Evolutionary conservation across 2,888 invertebrate genomes (phyloP), one percentile per base, ranked within the genome.

Genomic region (Torymus auratus): DNA sequence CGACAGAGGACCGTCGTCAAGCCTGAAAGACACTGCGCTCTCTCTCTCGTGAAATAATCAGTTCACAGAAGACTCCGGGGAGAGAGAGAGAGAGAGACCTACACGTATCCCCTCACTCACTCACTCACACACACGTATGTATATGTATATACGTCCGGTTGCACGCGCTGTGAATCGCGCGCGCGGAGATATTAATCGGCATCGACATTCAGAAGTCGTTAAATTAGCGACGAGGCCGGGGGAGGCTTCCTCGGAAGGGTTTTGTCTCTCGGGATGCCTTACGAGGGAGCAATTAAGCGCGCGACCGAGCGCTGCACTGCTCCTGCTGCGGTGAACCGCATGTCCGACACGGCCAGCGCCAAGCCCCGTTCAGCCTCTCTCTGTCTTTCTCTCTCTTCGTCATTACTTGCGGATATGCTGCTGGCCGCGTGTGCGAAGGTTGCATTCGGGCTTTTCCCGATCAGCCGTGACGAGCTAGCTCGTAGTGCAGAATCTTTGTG

Each of bases 291-390:
- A 82, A 82, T 82, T 82, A 82, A 82, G 82, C 74, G 70, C 41
- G 41, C 41, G 41, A 41, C 61, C 58, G 83, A 86, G 84, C 85
- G 86, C 87, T 15, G 84, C 85, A 86, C 87, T 15, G 55, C 61
- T 20, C 20, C 41, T 50, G 87, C 88, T 90, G 90, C 88, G 90
- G 90, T 89, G 88, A 85, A 89, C 90, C 90, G 90, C 90, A 90
- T 90, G 90, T 90, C 89, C 89, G 87, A 90, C 89, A 90, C 88
- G 88, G 86, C 85, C 86, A 85, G 83, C 84, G 86, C 84, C 84
- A 83, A 82, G 84, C 83, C 83, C 88, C 84, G 85, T 87, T 87
- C 88, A 88, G 7, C 41, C 7, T 41, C 41, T 41, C 41, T 28
- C 28, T 28, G 2, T 28, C 28, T 28, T 7, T 28, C 28, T 28